Percentiles rank a stretch among this genome's conserved stretches.
Evolutionary conservation across 2,888 invertebrate species (phyloP).

Genomic region (Ophioninae sp.): DNA sequence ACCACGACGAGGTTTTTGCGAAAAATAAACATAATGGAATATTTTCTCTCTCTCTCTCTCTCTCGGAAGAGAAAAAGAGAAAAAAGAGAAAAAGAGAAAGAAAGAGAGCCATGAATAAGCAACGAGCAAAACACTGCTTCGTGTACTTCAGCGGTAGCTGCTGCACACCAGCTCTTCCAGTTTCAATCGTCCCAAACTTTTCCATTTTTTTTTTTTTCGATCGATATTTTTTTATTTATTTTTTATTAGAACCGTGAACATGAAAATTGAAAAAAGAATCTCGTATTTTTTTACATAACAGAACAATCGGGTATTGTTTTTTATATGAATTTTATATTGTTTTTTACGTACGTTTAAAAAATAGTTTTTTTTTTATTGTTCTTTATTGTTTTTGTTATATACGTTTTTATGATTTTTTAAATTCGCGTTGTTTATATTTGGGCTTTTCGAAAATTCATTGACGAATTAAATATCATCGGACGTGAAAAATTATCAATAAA

Average conservation of each 20-base stretch:
- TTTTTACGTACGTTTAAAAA: too few relatives aligned
- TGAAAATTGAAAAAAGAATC: neutral
- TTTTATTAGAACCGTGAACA: neutral
- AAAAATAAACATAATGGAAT: conserved; percentile 59
- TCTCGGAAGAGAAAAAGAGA: neutral
- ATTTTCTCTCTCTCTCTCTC: conserved; percentile 6
- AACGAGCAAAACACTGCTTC: conserved; percentile 13
- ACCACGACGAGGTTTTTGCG: conserved; percentile 27
- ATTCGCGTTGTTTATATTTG: too few relatives aligned
- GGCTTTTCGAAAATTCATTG: too few relatives aligned
- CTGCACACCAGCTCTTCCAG: neutral
- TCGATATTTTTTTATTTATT: too few relatives aligned
- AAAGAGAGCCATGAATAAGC: conserved; percentile 43
- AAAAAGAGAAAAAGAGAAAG: conserved; percentile 2
- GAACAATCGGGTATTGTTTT: too few relatives aligned
- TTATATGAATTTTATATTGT: too few relatives aligned
- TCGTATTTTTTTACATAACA: too few relatives aligned
- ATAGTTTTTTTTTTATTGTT: too few relatives aligned
- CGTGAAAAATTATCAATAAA: too few relatives aligned
- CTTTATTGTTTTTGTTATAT: too few relatives aligned
- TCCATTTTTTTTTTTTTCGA: neutral
- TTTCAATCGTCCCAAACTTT: neutral
- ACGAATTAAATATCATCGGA: too few relatives aligned
- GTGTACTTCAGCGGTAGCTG: conserved; percentile 12
- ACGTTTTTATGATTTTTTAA: too few relatives aligned